phyloP scores from a whole-genome alignment of 2,113 vertebrate genomes.

The Arvicanthis niloticus region DNA sequence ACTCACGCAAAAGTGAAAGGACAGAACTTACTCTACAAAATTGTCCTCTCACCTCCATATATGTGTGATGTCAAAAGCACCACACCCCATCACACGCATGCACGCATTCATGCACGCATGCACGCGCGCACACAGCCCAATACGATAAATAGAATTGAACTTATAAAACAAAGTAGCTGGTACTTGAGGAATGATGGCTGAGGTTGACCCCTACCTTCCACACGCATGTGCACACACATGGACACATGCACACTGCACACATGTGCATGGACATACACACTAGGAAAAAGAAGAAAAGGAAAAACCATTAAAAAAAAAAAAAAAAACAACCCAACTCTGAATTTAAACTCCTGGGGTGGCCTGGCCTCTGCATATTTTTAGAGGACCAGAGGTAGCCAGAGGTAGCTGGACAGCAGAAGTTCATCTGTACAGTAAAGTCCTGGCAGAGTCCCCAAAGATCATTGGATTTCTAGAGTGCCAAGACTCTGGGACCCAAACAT shows the following conservation, averaged over 20 bases:
- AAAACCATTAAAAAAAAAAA: not conserved
- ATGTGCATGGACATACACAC: not conserved
- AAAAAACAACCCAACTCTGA: not conserved
- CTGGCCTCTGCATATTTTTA: not conserved
- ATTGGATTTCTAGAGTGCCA: not conserved
- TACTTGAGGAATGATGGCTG: not conserved
- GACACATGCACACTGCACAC: not conserved
- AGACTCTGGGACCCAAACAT: not conserved
- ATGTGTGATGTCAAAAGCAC: not conserved
- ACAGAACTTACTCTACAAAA: not conserved
- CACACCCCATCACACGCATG: too few relatives aligned
- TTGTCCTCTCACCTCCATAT: not conserved
- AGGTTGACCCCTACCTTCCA: not conserved
- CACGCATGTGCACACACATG: not conserved
- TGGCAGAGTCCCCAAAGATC: not conserved
- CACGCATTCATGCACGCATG: fast-evolving
- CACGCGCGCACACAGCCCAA: not conserved
- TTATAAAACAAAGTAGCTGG: too few relatives aligned
- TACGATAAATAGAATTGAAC: not conserved
- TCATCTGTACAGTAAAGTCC: not conserved
- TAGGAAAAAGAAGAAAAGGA: not conserved
- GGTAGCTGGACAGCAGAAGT: not conserved
- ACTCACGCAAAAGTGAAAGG: not conserved
- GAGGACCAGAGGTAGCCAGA: not conserved
- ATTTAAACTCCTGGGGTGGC: not conserved